Conservation (phyloP, 2,888 invertebrate species). For the Pilophorus perplexus region DNA sequence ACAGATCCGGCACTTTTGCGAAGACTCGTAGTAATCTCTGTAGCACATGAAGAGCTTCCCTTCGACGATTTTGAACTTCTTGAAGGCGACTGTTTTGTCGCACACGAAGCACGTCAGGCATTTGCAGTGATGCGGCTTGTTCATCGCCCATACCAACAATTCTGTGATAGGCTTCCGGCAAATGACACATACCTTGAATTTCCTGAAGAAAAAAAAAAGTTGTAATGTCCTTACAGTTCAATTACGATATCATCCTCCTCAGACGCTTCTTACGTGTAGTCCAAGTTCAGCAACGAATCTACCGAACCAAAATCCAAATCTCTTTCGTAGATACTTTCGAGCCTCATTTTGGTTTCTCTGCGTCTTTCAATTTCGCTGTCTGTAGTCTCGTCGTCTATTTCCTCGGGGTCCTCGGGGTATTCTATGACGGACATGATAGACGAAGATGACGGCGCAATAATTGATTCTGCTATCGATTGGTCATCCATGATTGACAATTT, state of each 20-base stretch:
- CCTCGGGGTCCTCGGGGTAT: conserved; percentile 1
- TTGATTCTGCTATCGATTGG: too few relatives aligned
- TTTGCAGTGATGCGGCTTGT: conserved; percentile 32
- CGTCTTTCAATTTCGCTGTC: conserved; percentile 7
- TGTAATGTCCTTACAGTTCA: background rate
- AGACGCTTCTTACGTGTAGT: too few relatives aligned
- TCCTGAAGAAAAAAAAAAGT: background rate
- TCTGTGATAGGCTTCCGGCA: conserved; percentile 12
- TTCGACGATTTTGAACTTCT: conserved; percentile 27
- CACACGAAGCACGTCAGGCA: conserved; percentile 25
- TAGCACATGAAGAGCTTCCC: conserved; percentile 27
- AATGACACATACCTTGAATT: conserved; percentile 9
- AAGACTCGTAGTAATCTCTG: conserved; percentile 31
- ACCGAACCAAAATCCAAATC: background rate
- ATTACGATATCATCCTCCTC: background rate
- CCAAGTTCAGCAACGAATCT: too few relatives aligned
- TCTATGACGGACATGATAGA: background rate
- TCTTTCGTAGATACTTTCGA: conserved; percentile 9
- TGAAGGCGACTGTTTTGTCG: conserved; percentile 10
- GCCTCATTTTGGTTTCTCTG: background rate
- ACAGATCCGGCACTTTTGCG: conserved; percentile 21
- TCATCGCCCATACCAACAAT: conserved; percentile 28
- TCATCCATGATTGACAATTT: background rate
- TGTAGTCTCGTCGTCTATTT: conserved; percentile 15
- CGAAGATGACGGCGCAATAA: background rate